Percentiles rank a stretch among this genome's conserved stretches.
phyloP scores from a whole-genome alignment of 1,140 invertebrate species.

The Papilio polytes region DNA sequence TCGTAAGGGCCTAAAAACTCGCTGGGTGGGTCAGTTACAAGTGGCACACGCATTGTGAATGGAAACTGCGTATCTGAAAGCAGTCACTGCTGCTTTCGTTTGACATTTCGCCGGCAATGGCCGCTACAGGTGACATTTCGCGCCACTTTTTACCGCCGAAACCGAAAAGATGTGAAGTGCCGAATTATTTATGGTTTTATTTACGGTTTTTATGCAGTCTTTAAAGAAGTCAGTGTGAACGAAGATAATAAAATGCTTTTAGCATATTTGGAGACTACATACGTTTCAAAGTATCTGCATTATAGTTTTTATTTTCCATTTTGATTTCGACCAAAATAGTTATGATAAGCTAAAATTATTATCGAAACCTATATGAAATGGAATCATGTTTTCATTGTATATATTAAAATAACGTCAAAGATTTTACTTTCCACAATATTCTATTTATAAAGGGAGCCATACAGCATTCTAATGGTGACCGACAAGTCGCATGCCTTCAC shows the following conservation, averaged over 20 bases:
- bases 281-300: background rate
- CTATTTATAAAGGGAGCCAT: slow-evolving; percentile 18
- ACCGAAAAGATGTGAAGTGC: slow-evolving; percentile 7
- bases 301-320: background rate
- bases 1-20: slow-evolving; percentile 26
- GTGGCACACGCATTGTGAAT: slow-evolving; percentile 48
- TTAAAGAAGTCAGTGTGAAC: background rate
- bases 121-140: slow-evolving; percentile 48
- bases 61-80: slow-evolving; percentile 55
- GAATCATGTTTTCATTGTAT: background rate
- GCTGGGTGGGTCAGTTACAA: slow-evolving; percentile 17
- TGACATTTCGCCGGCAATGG: slow-evolving; percentile 53
- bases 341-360: background rate
- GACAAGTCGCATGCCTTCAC: slow-evolving; percentile 23
- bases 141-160: slow-evolving; percentile 33
- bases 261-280: background rate
- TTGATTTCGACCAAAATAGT: background rate
- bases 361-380: background rate
- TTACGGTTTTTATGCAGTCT: background rate
- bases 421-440: slow-evolving; percentile 34
- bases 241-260: background rate
- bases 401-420: background rate
- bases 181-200: slow-evolving; percentile 25
- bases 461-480: background rate
- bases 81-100: slow-evolving; percentile 50